phyloP scores from a whole-genome alignment of 2,797 vertebrate genomes.

The Diplodus puntazzo region DNA sequence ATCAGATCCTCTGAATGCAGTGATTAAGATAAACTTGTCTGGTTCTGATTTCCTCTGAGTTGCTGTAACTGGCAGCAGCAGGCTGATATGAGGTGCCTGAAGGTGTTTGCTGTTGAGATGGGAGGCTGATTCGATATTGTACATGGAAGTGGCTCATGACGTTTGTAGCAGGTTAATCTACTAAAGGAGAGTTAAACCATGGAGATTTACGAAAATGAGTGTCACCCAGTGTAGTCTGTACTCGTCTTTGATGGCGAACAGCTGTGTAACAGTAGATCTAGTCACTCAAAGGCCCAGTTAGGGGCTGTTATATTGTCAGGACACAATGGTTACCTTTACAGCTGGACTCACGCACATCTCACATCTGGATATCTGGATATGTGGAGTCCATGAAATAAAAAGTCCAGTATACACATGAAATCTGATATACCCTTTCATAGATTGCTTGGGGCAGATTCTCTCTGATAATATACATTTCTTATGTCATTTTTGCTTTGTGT shows the following conservation, averaged over 20 bases:
- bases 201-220: slow-evolving; percentile 52
- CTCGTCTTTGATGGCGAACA: slow-evolving; percentile 48
- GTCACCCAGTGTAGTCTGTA: slow-evolving; percentile 19
- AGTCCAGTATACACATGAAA: slow-evolving; percentile 7
- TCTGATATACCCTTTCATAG: slow-evolving; percentile 14
- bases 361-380: slow-evolving; percentile 46
- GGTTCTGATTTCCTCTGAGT: slow-evolving; percentile 54
- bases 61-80: slow-evolving; percentile 57
- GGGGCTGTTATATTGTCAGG: slow-evolving; percentile 20
- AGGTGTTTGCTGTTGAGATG: slow-evolving; percentile 65
- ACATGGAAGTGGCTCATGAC: slow-evolving; percentile 48
- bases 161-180: slow-evolving; percentile 59
- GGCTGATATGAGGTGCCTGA: slow-evolving; percentile 54
- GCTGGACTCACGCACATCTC: slow-evolving; percentile 37
- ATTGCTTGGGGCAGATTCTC: slow-evolving; percentile 8
- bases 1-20: slow-evolving; percentile 49
- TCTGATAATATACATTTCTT: slow-evolving; percentile 18
- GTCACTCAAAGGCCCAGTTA: slow-evolving; percentile 30
- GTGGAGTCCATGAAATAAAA: slow-evolving; percentile 39
- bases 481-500: slow-evolving; percentile 2
- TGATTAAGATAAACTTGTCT: slow-evolving; percentile 53
- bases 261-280: slow-evolving; percentile 39
- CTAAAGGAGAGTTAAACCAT: slow-evolving; percentile 39
- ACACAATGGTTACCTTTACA: slow-evolving; percentile 46
- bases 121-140: slow-evolving; percentile 63